Evolutionary conservation across 2,888 invertebrate species (phyloP), one percentile per base, ranked within the genome.

Genomic region (Galerucella calmariensis): DNA sequence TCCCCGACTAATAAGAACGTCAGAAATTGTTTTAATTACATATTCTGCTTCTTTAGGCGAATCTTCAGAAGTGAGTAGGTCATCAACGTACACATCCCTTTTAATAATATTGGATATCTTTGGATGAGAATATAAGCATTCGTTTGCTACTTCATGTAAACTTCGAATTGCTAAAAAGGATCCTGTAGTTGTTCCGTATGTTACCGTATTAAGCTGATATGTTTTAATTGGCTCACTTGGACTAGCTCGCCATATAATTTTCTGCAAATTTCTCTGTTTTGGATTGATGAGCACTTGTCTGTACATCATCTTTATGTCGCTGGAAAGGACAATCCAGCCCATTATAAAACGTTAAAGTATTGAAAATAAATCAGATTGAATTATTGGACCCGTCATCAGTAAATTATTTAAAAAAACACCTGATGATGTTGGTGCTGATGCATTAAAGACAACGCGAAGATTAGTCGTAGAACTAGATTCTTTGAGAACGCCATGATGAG

Each of bases 201-300:
- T n/a, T n/a, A n/a, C n/a, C n/a, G n/a, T n/a, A n/a, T n/a, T n/a
- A n/a, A n/a, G 74, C 46, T 72, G 24, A 65, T 63, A 79, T n/a
- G 59, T 61, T 16, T 70, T 27, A 20, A 79, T 46, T 6, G 48
- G 67, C 12, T 72, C 24, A 12, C 12, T 24, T 4, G 72, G 58
- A 10, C 14, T 35, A 27, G 27, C 27, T 27, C 27, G 27, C 27
- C 27, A 27, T 27, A 27, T 27, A 27, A 27, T 27, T 27, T 20
- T 41, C 14, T 62, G 81, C 84, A 80, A 83, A 83, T 75, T 83
- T 82, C 44, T 44, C 11, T 44, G 44, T 44, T 44, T 44, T 44
- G 27, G 66, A 58, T 41, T 77, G 46, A 16, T 24, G 35, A 20
- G 73, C 53, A 68, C 75, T 78, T 79, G 27, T 27, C 27, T 27